These are phyloP conservation scores for Caenorhabditis angaria DNA, from an alignment of 2,888 invertebrate species.

Conservation along the genomic window DNA sequence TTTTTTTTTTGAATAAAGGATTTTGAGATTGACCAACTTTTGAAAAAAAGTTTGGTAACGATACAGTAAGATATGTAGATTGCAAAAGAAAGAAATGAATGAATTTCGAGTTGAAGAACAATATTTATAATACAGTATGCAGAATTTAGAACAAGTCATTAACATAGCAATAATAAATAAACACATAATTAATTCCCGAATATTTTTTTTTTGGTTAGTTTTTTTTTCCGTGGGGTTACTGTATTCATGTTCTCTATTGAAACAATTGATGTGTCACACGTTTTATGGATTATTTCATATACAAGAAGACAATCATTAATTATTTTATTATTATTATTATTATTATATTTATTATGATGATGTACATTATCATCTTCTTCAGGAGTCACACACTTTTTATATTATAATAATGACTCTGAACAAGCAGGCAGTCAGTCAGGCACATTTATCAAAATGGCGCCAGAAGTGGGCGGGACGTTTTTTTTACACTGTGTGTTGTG, in stretches of 20 bases:
- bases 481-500: background rate
- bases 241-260: background rate
- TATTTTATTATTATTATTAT: background rate
- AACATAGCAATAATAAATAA: background rate
- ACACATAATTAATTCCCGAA: background rate
- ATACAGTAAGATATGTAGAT: no score
- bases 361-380: background rate
- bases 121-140: no score
- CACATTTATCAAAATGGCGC: constrained; percentile 4
- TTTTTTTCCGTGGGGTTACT: background rate
- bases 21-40: no score
- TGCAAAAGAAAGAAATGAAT: no score
- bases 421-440: no score
- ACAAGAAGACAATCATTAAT: no score
- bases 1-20: no score
- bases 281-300: background rate
- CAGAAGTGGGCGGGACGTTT: background rate
- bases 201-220: background rate
- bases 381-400: background rate
- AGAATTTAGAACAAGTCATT: no score
- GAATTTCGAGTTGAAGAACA: no score
- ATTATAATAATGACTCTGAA: no score
- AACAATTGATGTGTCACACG: constrained; percentile 1
- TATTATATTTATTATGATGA: background rate
- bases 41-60: no score